Evolutionary conservation across 2,113 vertebrate species (phyloP).

Genomic region (Diadophis punctatus): DNA sequence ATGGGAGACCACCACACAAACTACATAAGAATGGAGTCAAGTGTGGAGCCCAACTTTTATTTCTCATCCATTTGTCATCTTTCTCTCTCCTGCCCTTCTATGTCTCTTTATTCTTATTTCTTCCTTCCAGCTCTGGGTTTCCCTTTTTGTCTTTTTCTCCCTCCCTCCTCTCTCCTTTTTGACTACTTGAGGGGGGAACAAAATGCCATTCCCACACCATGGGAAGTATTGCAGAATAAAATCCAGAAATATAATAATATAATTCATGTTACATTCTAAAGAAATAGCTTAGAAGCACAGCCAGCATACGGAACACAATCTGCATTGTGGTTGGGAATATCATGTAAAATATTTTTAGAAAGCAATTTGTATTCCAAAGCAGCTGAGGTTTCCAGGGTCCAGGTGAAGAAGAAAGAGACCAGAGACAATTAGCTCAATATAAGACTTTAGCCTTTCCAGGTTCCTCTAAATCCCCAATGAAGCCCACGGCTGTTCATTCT

Average conservation of each 20-base stretch:
- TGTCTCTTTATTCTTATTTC: background rate
- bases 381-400: background rate
- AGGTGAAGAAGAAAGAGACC: background rate
- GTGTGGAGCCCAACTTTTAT: background rate
- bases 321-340: background rate
- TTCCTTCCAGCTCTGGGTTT: background rate
- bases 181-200: background rate
- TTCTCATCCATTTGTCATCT: background rate
- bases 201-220: background rate
- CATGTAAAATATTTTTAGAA: background rate
- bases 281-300: background rate
- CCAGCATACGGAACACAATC: background rate
- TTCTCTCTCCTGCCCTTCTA: background rate
- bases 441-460: background rate
- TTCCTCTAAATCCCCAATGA: conserved; percentile 8
- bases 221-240: background rate
- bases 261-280: background rate
- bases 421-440: conserved; percentile 13
- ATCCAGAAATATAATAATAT: background rate
- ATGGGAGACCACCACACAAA: too few relatives aligned
- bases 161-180: background rate
- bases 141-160: background rate
- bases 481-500: background rate
- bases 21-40: background rate
- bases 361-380: conserved; percentile 4